A percentile compares a stretch with the other conserved stretches of the same genome.
phyloP scores from a whole-genome alignment of 2,797 vertebrate species.

The Pachyuromys duprasi region DNA sequence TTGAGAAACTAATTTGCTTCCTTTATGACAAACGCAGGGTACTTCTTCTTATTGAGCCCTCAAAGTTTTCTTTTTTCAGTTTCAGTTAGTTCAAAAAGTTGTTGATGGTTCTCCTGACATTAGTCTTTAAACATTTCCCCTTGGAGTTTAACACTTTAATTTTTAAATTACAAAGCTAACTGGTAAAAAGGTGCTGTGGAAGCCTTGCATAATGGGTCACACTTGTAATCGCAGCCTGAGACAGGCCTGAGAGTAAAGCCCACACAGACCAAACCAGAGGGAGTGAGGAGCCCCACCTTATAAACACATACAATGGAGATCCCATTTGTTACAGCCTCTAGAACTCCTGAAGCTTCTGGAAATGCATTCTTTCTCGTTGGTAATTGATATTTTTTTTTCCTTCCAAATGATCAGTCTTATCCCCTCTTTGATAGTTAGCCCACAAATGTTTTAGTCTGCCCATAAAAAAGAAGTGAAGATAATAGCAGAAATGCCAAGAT shows the following conservation, averaged over 20 bases:
- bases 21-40: slow-evolving; percentile 8
- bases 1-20: slow-evolving; percentile 11
- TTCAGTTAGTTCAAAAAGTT: slow-evolving; percentile 11
- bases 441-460: neutral
- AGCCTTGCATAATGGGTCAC: neutral
- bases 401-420: neutral
- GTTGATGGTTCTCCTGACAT: neutral
- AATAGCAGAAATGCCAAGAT: neutral
- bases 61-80: neutral
- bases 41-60: neutral
- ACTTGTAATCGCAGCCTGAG: neutral
- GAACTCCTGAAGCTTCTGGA: slow-evolving; percentile 34
- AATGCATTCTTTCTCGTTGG: neutral
- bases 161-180: slow-evolving; percentile 45
- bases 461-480: neutral
- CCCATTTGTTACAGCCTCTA: slow-evolving; percentile 37
- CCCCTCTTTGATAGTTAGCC: neutral
- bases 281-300: neutral
- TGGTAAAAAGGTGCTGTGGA: neutral
- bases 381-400: neutral
- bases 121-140: slow-evolving; percentile 37
- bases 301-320: neutral
- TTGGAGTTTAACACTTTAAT: slow-evolving; percentile 17
- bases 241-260: neutral
- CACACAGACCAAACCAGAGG: neutral